Base-by-base conservation (phyloP, 2,888 invertebrate species). In the Acholoe squamosa region DNA sequence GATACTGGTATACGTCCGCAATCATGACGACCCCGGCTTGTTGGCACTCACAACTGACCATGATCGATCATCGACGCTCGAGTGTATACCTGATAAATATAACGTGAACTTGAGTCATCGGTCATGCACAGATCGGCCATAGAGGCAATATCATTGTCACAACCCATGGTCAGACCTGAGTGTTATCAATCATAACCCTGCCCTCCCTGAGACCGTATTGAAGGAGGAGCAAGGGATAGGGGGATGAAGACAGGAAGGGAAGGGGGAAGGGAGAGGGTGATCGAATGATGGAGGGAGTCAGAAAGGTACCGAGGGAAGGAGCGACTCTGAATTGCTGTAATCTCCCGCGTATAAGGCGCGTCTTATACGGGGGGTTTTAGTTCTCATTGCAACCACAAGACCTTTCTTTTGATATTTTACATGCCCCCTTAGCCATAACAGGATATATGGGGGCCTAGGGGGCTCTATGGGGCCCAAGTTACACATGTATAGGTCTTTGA, bases 131-230 rank as follows among this genome's bases (percentile, higher is more conserved):
- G 33, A 80, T 80, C 80, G 80, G 34, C 80, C 43, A 12, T 3
- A 43, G 43, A 80, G 80, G 80, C 80, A 80, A 80, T 80, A 80
- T 80, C 80, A 80, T 80, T 80, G 80, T 80, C 34, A 80, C 80
- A 34, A 43, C 28, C 16, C n/a, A 31, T 0, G 16, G 76, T 1
- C n/a, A 7, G 80, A 16, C 33, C 14, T 5, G 80, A 25, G 80
- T 80, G 80, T 31, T 43, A 80, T 80, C 80, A 33, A 43, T 80
- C 80, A 80, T 71, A 71, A 25, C 71, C 80, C 31, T 43, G 43
- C 43, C 43, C 43, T 43, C 43, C 43, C 43, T 43, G 43, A 3
- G 43, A 43, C 43, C 43, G 61, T n/a, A 61, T n/a, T 61, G 61
- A 61, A 61, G 7, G 14, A 1, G 61, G 61, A 14, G 12, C 3